These are phyloP conservation scores for Mya arenaria DNA, from an alignment of 1,140 invertebrate species.

Conservation along the genomic window DNA sequence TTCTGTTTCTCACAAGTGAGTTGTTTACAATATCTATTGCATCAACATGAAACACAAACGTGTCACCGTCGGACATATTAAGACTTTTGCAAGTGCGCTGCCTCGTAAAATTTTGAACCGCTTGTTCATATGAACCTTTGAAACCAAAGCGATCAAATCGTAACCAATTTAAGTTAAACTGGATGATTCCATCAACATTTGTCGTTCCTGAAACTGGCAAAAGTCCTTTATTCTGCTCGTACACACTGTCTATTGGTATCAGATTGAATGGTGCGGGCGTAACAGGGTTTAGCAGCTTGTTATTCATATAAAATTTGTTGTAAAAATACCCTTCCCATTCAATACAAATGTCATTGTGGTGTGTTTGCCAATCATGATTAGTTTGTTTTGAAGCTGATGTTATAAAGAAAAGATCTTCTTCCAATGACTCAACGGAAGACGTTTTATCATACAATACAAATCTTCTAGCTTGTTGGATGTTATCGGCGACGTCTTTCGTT, in stretches of 20 bases:
- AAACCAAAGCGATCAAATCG: neutral
- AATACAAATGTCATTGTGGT: conserved; percentile 18
- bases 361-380: conserved; percentile 16
- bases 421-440: neutral
- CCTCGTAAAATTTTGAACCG: conserved; percentile 24
- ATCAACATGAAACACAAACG: conserved; percentile 44
- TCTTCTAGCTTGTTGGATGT: conserved; percentile 26
- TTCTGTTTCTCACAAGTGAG: conserved; percentile 32
- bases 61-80: conserved; percentile 55
- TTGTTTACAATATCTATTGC: conserved; percentile 57
- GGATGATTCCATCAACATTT: conserved; percentile 61
- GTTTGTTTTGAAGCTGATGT: neutral
- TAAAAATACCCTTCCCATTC: conserved; percentile 5
- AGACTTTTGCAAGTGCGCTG: conserved; percentile 12
- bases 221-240: conserved; percentile 60
- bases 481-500: conserved; percentile 8
- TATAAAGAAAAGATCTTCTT: neutral
- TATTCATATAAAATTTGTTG: conserved; percentile 3
- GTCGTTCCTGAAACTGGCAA: conserved; percentile 57
- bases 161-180: neutral
- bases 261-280: conserved; percentile 21
- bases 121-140: neutral
- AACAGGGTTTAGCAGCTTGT: conserved; percentile 48
- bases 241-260: neutral
- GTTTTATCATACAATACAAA: conserved; percentile 26